Base-by-base conservation (phyloP, 2,113 vertebrate species). In the Thomomys bottae region DNA sequence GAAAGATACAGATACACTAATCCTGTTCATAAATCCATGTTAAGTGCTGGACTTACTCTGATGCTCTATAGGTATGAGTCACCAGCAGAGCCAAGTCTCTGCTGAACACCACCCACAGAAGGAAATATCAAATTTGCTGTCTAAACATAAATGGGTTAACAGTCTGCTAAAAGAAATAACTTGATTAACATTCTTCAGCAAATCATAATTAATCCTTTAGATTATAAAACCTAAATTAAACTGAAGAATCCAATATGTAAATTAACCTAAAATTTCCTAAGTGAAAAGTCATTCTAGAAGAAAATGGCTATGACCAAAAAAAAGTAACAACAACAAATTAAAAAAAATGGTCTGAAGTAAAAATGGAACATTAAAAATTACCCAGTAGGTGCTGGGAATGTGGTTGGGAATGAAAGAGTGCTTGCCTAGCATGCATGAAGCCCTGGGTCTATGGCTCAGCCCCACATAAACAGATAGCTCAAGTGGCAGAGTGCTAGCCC, bases 181-280 rank as follows among this genome's bases (percentile, higher is more conserved):
- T 59, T 72, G 88, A 82, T 28, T 23, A 88, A 57, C 34, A 23
- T 94, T 81, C 71, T 68, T n/a, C 71, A 68, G 5, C 76, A 36
- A 92, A 84, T 76, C 64, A 32, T 20, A 77, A 81, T 28, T 85
- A 49, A 6, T 8, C 18, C 21, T 15, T 23, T 36, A 82, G 36
- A 78, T 45, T 63, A 85, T 40, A 87, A 92, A 88, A 88, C 49
- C 49, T 54, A 71, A 86, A 88, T 57, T 42, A 79, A 94, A 81
- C 8, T 66, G 8, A 89, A 75, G 49, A 54, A 54, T 54, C 12
- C 38, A 86, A 66, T 45, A 59, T 66, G 6, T 67, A 61, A 84
- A 77, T n/a, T n/a, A n/a, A 81, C 45, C 30, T 54, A 80, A 88
- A 82, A 71, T 68, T 49, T 82, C 78, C 21, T 61, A 32, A 10